Base-by-base conservation (phyloP, 2,888 invertebrate genomes). In the Leptura quadrifasciata region DNA sequence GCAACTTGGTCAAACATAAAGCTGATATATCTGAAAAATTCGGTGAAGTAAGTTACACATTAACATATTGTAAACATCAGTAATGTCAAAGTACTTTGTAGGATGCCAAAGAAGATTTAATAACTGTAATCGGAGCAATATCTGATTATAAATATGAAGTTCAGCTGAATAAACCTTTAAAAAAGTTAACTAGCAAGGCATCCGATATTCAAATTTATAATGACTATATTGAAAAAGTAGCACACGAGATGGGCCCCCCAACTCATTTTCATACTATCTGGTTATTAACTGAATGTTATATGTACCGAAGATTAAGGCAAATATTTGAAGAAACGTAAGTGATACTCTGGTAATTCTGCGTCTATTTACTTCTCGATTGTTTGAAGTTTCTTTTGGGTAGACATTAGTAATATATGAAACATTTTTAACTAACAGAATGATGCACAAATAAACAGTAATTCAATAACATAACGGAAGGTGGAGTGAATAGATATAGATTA, bases 221-320 rank as follows among this genome's bases (percentile, higher is more conserved):
- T 88, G 82, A 90, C 2, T 94, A 93, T 84, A 88, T 95, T 57
- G 85, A 88, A n/a, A 86, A 92, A 85, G 87, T 85, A 75, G 79
- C 84, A 10, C 75, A 81, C 9, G 80, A 82, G 65, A 84, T 86
- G 39, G 85, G 85, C 9, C 82, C 82, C 60, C 80, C 85, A 0
- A 88, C 91, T 0, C 95, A 94, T 91, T 99, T 95, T 87, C 92
- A 93, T 15, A 92, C 94, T 31, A 91, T 93, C 0, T 99, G 98
- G 98, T 91, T 99, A 0, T 95, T 96, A 85, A 93, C 94, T 0
- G 99, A 99, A 89, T 97, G 97, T 86, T 98, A 97, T 87, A 93
- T 98, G 90, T 99, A 98, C 81, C 91, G 95, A 63, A 90, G 92
- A 75, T 85, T 96, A 6, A 89, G 91, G 68, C 93, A 95, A 85